These are phyloP conservation scores for Thymelicus lineola DNA, from an alignment of 2,888 invertebrate genomes.

Conservation along the genomic window DNA sequence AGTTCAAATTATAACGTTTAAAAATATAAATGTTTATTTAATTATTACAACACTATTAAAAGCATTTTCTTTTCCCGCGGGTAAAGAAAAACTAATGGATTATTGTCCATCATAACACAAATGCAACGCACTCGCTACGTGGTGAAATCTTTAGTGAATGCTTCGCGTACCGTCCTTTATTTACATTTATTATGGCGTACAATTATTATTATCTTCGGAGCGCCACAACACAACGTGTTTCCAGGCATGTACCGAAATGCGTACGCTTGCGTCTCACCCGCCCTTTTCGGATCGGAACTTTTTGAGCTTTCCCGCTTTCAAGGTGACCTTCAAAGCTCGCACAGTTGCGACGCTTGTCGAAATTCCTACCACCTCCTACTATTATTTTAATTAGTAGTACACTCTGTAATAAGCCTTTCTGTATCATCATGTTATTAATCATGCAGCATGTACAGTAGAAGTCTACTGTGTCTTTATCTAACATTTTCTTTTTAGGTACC, in stretches of 20 bases:
- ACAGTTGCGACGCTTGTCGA: too few relatives aligned
- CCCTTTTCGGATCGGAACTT: slow-evolving; percentile 44
- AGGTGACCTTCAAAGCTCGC: slow-evolving; percentile 74
- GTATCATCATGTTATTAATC: too few relatives aligned
- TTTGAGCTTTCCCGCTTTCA: slow-evolving; percentile 75
- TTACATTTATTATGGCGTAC: slow-evolving; percentile 30
- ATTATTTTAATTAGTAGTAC: too few relatives aligned
- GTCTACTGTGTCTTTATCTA: too few relatives aligned
- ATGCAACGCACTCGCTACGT: slow-evolving; percentile 45
- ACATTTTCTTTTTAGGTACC: too few relatives aligned
- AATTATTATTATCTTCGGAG: slow-evolving; percentile 16
- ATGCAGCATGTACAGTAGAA: too few relatives aligned
- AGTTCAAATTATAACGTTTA: not conserved
- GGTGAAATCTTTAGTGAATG: slow-evolving; percentile 45
- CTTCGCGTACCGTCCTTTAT: slow-evolving; percentile 28
- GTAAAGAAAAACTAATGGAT: not conserved
- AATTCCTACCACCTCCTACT: too few relatives aligned
- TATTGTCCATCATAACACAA: not conserved
- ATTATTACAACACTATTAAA: not conserved
- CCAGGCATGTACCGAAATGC: slow-evolving; percentile 46
- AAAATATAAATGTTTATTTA: not conserved
- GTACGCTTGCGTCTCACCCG: slow-evolving; percentile 39
- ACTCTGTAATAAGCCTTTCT: too few relatives aligned
- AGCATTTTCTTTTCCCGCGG: too few relatives aligned
- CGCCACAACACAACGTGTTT: slow-evolving; percentile 44